These are phyloP conservation scores for Adineta ricciae DNA, from an alignment of 2,888 invertebrate genomes.

Conservation along the genomic window DNA sequence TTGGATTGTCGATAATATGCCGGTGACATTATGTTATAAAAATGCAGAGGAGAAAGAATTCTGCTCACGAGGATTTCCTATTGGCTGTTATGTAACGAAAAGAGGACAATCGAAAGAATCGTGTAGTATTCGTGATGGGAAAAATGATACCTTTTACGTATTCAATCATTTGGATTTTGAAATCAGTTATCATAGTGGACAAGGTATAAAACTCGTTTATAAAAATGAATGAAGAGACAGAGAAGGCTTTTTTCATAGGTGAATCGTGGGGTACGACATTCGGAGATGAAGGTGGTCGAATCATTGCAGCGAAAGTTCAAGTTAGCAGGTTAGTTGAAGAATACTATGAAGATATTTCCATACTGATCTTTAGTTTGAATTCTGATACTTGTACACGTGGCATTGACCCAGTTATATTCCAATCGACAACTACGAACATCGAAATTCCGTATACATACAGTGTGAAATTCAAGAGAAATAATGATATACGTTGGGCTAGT, in stretches of 20 bases:
- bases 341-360: neutral
- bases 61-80: conserved; percentile 90
- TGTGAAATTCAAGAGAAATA: conserved; percentile 38
- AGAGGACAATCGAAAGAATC: conserved; percentile 52
- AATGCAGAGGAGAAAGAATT: conserved; percentile 52
- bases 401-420: neutral
- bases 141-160: conserved; percentile 69
- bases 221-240: no score
- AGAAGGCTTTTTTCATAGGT: conserved; percentile 37
- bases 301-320: conserved; percentile 57
- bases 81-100: conserved; percentile 78
- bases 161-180: conserved; percentile 91
- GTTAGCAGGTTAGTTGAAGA: conserved; percentile 51
- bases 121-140: conserved; percentile 43
- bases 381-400: neutral
- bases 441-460: conserved; percentile 35
- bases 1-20: conserved; percentile 84
- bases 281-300: conserved; percentile 74
- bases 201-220: conserved; percentile 38
- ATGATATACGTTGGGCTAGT: conserved; percentile 79
- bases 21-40: conserved; percentile 86
- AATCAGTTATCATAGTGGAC: conserved; percentile 77
- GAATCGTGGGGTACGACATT: conserved; percentile 91
- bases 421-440: neutral
- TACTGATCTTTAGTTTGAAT: conserved; percentile 7